Evolutionary conservation across 2,888 invertebrate genomes (phyloP).

Genomic region (Drosophila cyrtoloma): DNA sequence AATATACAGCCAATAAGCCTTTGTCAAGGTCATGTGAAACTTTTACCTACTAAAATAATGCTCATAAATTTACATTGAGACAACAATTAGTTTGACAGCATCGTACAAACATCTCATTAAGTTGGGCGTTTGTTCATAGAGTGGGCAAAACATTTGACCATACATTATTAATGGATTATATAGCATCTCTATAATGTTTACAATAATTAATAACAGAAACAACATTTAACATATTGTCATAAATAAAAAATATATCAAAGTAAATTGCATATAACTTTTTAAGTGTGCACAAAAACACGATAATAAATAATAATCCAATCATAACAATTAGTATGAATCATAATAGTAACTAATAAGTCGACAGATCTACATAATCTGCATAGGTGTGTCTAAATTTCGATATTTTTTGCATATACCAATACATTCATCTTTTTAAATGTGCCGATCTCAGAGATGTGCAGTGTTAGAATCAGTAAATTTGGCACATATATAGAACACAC

Average conservation of each 20-base stretch:
- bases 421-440: neutral
- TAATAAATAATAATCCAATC: neutral
- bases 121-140: neutral
- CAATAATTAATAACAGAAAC: neutral
- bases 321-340: neutral
- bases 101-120: constrained; percentile 14
- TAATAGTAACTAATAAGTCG: neutral
- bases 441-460: neutral
- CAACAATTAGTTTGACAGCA: constrained; percentile 25
- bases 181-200: neutral
- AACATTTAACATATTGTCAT: neutral
- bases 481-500: neutral
- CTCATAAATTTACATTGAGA: constrained; percentile 38
- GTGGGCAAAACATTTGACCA: neutral
- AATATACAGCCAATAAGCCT: constrained; percentile 48
- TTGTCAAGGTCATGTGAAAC: constrained; percentile 58
- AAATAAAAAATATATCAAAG: neutral
- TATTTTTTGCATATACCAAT: neutral
- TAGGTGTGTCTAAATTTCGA: neutral
- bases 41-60: constrained; percentile 19
- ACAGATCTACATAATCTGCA: neutral
- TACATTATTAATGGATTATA: neutral
- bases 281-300: neutral
- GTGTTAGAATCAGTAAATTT: neutral
- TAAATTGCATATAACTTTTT: neutral